Conservation (phyloP, 2,113 vertebrate species). For the Megaleporinus macrocephalus region DNA sequence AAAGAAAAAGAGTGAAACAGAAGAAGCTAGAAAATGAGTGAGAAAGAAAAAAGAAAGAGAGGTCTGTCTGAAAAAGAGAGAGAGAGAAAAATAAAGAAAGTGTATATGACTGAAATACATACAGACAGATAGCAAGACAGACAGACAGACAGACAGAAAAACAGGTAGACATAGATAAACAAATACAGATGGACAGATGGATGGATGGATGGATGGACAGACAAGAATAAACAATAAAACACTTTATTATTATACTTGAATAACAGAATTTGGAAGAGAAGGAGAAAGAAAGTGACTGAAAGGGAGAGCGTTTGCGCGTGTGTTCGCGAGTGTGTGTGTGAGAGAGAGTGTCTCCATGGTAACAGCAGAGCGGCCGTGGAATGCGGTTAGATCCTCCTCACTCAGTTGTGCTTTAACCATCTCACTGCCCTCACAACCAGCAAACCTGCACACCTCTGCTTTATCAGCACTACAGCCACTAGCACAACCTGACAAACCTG, state of each 20-base stretch:
- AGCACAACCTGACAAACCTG: slow-evolving; percentile 7
- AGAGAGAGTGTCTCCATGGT: slow-evolving; percentile 33
- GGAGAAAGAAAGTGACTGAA: too few species aligned
- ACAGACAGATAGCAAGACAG: background rate
- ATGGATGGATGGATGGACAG: background rate
- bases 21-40: background rate
- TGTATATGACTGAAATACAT: background rate
- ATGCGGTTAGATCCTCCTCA: slow-evolving; percentile 50
- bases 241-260: too few species aligned
- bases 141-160: background rate
- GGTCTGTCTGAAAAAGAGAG: background rate
- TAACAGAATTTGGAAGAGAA: too few species aligned
- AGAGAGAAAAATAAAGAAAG: background rate
- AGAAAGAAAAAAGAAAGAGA: background rate
- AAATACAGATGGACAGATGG: slow-evolving; percentile 75
- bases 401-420: slow-evolving; percentile 47
- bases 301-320: too few species aligned
- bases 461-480: background rate
- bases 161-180: slow-evolving; percentile 43
- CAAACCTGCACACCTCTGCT: background rate
- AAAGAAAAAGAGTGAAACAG: background rate
- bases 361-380: slow-evolving; percentile 46
- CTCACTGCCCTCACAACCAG: slow-evolving; percentile 39
- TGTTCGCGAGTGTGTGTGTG: too few species aligned
- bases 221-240: too few species aligned